Evolutionary conservation across 2,113 vertebrate genomes (phyloP), one percentile per base, ranked within the genome.

Genomic region (Mus pahari): DNA sequence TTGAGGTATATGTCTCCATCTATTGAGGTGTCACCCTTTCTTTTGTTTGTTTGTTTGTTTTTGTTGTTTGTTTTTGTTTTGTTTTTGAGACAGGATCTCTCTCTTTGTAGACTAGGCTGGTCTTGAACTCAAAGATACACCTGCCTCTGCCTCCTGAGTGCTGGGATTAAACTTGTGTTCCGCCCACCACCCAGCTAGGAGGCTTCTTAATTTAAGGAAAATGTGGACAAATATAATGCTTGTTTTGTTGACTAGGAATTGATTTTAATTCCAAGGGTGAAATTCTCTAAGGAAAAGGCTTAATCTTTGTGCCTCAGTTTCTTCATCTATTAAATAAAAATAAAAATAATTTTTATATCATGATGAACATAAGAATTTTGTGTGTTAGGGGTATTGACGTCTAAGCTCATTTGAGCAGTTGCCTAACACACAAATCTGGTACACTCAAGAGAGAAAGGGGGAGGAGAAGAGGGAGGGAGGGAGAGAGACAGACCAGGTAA

Each of bases 321-420:
- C 70, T 92, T 96, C 39, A 94, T 90, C 6, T 97, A 92, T 91
- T 94, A 82, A 94, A 22, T 83, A 94, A 73, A 53, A 97, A 70
- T 77, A 33, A 7, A 48, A n/a, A n/a, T n/a, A n/a, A n/a, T 78
- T 60, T 73, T 82, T 94, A 94, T 70, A 42, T 91, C 89, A 77
- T 74, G 64, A 45, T 14, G 42, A 92, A 95, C 70, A 10, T 73
- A 90, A 10, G n/a, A 73, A 31, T 28, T 94, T 93, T 68, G 12
- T 68, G 64, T 68, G 66, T 68, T 33, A 16, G 66, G 64, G 31
- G 13, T 33, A 68, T 33, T 33, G 31, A 33, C 31, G 33, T 68
- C 64, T 33, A 33, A 66, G 64, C 28, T 66, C 66, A 68, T 1
- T 31, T 68, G 66, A 33, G 66, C 31, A 33, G 66, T 33, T 68